Conservation (phyloP, 2,113 vertebrate species). For the Archocentrus centrarchus region DNA sequence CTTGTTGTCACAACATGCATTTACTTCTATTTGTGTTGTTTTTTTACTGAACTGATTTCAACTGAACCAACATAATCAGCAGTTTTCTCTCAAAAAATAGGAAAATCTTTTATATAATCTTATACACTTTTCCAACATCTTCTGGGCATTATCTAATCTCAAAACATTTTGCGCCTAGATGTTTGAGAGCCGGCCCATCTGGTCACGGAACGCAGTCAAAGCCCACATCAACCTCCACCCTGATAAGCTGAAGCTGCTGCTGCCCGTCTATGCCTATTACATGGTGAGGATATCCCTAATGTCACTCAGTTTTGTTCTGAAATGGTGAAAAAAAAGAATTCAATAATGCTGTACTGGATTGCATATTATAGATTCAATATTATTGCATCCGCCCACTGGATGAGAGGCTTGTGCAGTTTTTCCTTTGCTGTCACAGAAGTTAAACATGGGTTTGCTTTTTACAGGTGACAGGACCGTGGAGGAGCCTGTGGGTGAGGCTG, state of each 20-base stretch:
- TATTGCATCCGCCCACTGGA: neutral
- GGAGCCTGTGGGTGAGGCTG: conserved; percentile 94
- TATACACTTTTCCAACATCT: neutral
- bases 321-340: neutral
- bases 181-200: conserved; percentile 90
- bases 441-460: neutral
- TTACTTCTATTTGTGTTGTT: neutral
- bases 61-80: neutral
- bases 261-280: conserved; percentile 92
- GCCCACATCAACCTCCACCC: conserved; percentile 92
- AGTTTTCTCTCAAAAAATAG: neutral
- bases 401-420: neutral
- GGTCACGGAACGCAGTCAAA: conserved; percentile 94
- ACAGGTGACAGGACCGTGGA: conserved; percentile 98
- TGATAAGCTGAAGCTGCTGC: conserved; percentile 93
- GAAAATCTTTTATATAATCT: neutral
- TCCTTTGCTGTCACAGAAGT: neutral
- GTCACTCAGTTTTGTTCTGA: neutral
- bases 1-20: neutral
- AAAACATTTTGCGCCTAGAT: conserved; percentile 79
- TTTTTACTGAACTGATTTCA: neutral
- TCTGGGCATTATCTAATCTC: conserved; percentile 62
- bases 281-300: conserved; percentile 83
- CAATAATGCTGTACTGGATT: neutral
- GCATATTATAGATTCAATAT: neutral